phyloP scores from a whole-genome alignment of 92 coral and sea anemone species.

The Galaxea fascicularis region DNA sequence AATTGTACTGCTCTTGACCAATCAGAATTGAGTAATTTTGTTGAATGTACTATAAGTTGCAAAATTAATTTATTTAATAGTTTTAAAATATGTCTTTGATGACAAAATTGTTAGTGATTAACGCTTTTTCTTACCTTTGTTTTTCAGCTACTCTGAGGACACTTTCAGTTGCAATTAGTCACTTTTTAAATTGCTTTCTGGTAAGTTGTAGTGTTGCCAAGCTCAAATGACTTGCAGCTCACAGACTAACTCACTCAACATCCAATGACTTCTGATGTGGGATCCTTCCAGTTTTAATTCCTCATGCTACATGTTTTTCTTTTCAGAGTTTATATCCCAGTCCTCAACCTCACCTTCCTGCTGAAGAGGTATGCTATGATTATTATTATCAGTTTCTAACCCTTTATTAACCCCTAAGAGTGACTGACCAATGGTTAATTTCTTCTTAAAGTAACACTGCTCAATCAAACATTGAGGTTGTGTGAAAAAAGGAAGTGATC shows the following conservation, averaged over 20 bases:
- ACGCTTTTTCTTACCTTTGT: neutral
- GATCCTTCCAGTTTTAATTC: neutral
- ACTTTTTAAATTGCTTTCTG: slow-evolving; percentile 94
- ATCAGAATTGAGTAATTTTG: too few species aligned
- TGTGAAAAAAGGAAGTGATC: too few species aligned
- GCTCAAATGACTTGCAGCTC: neutral
- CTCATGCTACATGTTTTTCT: neutral
- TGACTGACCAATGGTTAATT: too few species aligned
- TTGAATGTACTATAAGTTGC: too few species aligned
- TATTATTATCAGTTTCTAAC: neutral
- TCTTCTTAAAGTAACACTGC: too few species aligned
- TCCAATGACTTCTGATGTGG: neutral
- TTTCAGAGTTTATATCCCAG: slow-evolving; percentile 87
- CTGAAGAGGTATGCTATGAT: slow-evolving; percentile 77
- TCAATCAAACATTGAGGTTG: too few species aligned
- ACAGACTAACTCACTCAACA: too few species aligned
- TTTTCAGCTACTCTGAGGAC: slow-evolving; percentile 82
- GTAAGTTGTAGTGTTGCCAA: slow-evolving; percentile 56
- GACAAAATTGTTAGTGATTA: neutral
- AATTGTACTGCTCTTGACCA: too few species aligned
- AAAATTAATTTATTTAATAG: too few species aligned
- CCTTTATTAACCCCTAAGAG: too few species aligned
- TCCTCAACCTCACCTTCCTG: slow-evolving; percentile 89
- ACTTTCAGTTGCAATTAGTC: slow-evolving; percentile 90
- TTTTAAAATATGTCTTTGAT: neutral